Conservation (phyloP, 1,140 invertebrate genomes). For the Drosophila persimilis region DNA sequence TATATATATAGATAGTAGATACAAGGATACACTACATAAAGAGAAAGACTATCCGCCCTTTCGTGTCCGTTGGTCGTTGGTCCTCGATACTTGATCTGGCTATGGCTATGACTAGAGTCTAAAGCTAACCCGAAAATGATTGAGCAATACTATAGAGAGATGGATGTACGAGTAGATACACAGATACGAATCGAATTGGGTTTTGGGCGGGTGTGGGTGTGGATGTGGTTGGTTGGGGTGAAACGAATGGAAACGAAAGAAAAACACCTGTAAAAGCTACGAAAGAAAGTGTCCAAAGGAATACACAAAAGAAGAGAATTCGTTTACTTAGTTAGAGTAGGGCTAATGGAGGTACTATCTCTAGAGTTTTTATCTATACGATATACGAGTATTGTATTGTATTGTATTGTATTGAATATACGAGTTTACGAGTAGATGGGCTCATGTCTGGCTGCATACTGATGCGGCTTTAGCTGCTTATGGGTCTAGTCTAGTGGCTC, state of each 20-base stretch:
- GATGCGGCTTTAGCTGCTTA: conserved; percentile 1
- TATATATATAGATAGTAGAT: conserved; percentile 11
- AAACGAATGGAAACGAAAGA: conserved; percentile 44
- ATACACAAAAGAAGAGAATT: conserved; percentile 61
- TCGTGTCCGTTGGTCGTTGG: too few species aligned
- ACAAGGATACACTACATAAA: conserved; percentile 3
- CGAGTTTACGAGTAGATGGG: background rate
- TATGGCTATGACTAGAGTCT: conserved; percentile 18
- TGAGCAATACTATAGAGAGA: conserved; percentile 32
- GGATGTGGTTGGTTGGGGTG: conserved; percentile 10
- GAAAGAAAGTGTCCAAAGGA: conserved; percentile 50
- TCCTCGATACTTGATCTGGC: background rate
- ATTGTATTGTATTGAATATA: background rate
- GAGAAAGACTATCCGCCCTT: conserved; percentile 13
- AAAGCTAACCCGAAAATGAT: conserved; percentile 30
- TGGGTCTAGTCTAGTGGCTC: conserved; percentile 27
- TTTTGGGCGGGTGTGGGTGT: conserved; percentile 1
- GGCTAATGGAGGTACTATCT: conserved; percentile 29
- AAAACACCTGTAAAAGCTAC: conserved; percentile 81
- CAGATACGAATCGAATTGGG: conserved; percentile 29
- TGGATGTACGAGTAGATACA: conserved; percentile 11
- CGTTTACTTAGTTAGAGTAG: conserved; percentile 48
- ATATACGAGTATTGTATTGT: background rate
- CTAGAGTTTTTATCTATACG: conserved; percentile 20
- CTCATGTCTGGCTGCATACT: too few species aligned